Conservation (phyloP, 2,797 vertebrate species). For the Crocodylus rhombifer region DNA sequence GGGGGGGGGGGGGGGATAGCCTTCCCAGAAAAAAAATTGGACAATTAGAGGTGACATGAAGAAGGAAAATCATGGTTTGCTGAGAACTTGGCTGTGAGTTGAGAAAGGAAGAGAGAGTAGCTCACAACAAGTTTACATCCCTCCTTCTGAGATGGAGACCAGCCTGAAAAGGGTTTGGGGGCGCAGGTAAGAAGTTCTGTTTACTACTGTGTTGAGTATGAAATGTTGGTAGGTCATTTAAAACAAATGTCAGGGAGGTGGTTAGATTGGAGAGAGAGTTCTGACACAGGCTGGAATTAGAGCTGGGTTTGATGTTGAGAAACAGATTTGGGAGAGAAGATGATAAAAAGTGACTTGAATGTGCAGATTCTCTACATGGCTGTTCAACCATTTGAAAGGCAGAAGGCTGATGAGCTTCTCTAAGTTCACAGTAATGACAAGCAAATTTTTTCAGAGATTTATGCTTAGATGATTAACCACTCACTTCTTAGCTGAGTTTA, state of each 20-base stretch:
- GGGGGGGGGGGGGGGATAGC: background rate
- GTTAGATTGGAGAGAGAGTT: background rate
- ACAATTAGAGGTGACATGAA: background rate
- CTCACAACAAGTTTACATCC: background rate
- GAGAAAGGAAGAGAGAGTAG: background rate
- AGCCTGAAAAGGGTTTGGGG: background rate
- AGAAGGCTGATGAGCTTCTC: background rate
- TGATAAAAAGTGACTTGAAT: background rate
- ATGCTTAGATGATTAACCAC: background rate
- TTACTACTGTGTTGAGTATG: background rate
- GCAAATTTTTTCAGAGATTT: background rate
- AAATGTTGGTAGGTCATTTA: background rate
- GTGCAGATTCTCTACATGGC: background rate
- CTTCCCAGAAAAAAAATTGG: background rate
- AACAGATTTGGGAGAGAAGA: background rate
- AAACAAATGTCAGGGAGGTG: background rate
- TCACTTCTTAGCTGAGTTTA: background rate
- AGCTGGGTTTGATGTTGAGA: background rate
- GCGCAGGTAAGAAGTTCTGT: background rate
- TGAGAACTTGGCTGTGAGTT: background rate
- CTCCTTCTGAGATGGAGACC: background rate
- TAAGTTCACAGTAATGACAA: background rate
- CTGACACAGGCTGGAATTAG: background rate
- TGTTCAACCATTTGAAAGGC: background rate
- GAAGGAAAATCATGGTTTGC: background rate